A percentile compares a stretch with the other conserved stretches of the same genome.
These are phyloP conservation scores for Selenia dentaria DNA, from an alignment of 2,888 invertebrate species.

Conservation along the genomic window DNA sequence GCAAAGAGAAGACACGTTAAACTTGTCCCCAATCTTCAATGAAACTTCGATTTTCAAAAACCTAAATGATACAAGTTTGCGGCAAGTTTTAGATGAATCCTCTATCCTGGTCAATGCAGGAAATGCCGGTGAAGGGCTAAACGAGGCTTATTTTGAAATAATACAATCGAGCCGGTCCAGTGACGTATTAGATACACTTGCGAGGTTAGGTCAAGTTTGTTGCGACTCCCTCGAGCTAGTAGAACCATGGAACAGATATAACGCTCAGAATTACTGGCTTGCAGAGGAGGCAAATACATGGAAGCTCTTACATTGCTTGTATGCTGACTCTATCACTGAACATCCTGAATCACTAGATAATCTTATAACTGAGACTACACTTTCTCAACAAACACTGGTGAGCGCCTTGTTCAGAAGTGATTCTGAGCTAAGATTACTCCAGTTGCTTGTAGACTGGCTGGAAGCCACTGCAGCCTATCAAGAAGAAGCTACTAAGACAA, in stretches of 20 bases:
- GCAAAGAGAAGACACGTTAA: constrained; percentile 70
- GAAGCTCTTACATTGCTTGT: constrained; percentile 92
- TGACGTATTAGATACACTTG: constrained; percentile 85
- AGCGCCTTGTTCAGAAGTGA: constrained; percentile 74
- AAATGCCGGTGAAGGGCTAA: constrained; percentile 61
- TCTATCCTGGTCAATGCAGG: constrained; percentile 60
- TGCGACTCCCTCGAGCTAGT: constrained; percentile 84
- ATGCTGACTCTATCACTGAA: constrained; percentile 90
- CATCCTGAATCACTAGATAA: constrained; percentile 80
- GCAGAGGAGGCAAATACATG: constrained; percentile 95
- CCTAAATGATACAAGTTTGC: constrained; percentile 73
- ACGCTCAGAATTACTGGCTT: constrained; percentile 83
- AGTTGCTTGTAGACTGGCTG: constrained; percentile 96
- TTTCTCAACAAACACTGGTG: constrained; percentile 71
- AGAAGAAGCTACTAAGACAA: constrained; percentile 83
- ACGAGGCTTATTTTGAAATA: constrained; percentile 76
- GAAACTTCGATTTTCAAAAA: constrained; percentile 77
- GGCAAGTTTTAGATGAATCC: constrained; percentile 74
- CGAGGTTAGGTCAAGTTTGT: constrained; percentile 87
- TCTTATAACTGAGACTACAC: constrained; percentile 65
- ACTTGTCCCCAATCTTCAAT: constrained; percentile 73
- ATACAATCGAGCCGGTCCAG: constrained; percentile 71
- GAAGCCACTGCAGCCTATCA: constrained; percentile 94
- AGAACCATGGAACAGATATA: constrained; percentile 79
- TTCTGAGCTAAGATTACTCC: constrained; percentile 87